A percentile compares a stretch with the other conserved stretches of the same genome.
These are phyloP conservation scores for Craseonycteris thonglongyai DNA, from an alignment of 2,113 vertebrate species.

Conservation along the genomic window DNA sequence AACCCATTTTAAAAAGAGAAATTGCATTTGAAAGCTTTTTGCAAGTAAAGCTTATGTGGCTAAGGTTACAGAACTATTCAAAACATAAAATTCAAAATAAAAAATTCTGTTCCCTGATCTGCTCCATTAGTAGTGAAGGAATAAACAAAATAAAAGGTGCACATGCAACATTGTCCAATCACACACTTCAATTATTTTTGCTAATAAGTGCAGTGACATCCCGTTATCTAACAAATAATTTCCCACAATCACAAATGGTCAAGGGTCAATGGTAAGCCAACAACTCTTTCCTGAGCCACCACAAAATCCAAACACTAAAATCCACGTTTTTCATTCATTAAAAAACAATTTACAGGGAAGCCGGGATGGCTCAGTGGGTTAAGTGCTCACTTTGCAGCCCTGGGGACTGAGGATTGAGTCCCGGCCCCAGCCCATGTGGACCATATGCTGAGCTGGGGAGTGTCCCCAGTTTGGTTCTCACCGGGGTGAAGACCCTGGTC, in stretches of 20 bases:
- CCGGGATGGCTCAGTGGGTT: too few species aligned
- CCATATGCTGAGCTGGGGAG: too few species aligned
- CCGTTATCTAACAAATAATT: background rate
- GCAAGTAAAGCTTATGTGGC: background rate
- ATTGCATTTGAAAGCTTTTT: slow-evolving; percentile 46
- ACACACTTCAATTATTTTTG: slow-evolving; percentile 1
- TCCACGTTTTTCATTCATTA: background rate
- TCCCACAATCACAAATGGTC: background rate
- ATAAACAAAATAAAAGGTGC: background rate
- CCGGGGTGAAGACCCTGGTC: too few species aligned
- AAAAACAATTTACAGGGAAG: background rate
- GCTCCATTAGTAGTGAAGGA: background rate
- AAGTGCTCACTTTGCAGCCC: too few species aligned
- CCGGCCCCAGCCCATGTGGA: too few species aligned
- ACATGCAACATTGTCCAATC: background rate
- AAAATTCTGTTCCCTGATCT: background rate
- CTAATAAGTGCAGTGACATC: background rate
- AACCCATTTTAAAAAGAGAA: slow-evolving; percentile 41
- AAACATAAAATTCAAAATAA: slow-evolving; percentile 29
- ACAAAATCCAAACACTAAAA: background rate
- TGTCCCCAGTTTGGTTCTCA: too few species aligned
- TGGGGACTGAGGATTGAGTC: too few species aligned
- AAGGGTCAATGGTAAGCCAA: background rate
- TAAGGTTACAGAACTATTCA: slow-evolving; percentile 29
- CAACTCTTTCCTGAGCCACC: background rate